Conservation (phyloP, 2,797 vertebrate species). For the Eidolon dupreanum region DNA sequence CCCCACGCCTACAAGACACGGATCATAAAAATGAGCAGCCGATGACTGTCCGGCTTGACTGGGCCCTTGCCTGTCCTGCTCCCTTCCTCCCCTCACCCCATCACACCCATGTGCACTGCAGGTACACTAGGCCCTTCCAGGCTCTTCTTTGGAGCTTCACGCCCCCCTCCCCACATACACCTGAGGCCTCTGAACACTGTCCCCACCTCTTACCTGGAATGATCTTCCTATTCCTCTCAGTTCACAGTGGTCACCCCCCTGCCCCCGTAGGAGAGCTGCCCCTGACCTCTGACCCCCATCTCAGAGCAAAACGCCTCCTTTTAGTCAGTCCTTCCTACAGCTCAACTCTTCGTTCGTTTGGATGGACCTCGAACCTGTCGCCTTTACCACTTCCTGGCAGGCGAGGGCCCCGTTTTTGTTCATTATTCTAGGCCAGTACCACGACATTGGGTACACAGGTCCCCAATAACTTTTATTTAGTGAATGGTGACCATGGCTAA, state of each 20-base stretch:
- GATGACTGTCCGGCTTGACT: neutral
- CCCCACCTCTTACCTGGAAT: neutral
- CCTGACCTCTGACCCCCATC: neutral
- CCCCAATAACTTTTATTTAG: neutral
- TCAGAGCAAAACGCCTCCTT: neutral
- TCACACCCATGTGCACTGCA: neutral
- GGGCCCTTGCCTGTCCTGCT: neutral
- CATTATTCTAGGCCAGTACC: no score
- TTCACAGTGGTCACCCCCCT: neutral
- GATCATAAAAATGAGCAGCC: no score
- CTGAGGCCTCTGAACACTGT: neutral
- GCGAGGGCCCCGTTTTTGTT: neutral
- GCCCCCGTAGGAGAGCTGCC: neutral
- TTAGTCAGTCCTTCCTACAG: neutral
- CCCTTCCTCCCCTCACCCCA: neutral
- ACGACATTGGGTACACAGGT: neutral
- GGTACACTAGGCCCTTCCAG: no score
- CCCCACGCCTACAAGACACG: neutral
- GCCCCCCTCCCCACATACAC: neutral
- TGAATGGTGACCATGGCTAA: neutral
- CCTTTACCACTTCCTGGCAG: no score
- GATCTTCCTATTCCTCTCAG: neutral
- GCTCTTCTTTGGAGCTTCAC: neutral
- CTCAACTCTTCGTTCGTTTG: fast-evolving
- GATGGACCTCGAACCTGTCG: neutral